Evolutionary conservation across 2,797 vertebrate genomes (phyloP).

Genomic region (Craterocephalus amniculus): DNA sequence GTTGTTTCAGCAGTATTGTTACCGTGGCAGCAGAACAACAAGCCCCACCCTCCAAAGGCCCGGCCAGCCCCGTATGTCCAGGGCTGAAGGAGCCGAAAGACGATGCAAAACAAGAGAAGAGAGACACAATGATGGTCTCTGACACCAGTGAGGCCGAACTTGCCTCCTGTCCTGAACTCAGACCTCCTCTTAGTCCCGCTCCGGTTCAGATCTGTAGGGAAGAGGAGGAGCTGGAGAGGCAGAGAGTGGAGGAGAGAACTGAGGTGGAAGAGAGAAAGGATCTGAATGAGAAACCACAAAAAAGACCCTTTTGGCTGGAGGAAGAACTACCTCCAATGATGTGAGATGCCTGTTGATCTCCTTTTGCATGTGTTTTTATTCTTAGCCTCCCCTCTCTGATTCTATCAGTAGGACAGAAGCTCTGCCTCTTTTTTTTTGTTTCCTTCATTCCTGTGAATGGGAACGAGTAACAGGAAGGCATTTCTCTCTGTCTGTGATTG

Average conservation of each 20-base stretch:
- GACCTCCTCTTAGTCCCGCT: conserved; percentile 44
- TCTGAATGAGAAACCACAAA: conserved; percentile 42
- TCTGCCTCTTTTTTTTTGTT: not conserved
- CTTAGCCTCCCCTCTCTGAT: conserved; percentile 19
- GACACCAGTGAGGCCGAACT: conserved; percentile 36
- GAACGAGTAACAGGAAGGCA: not conserved
- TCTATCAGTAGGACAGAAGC: conserved; percentile 7
- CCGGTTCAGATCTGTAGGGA: conserved; percentile 35
- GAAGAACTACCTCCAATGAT: conserved; percentile 81
- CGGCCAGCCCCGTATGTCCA: conserved; percentile 31
- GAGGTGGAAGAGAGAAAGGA: conserved; percentile 47
- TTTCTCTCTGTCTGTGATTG: not conserved
- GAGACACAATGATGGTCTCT: conserved; percentile 46
- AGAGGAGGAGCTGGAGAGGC: conserved; percentile 30
- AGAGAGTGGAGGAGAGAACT: conserved; percentile 23
- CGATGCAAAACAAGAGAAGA: conserved; percentile 44
- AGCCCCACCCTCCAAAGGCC: conserved; percentile 52
- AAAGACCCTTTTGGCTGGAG: conserved; percentile 76
- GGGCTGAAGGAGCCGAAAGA: conserved; percentile 54
- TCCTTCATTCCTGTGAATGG: conserved; percentile 10
- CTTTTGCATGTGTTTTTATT: conserved; percentile 44
- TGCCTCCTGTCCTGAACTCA: conserved; percentile 25
- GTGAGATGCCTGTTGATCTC: conserved; percentile 75
- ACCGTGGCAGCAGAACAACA: conserved; percentile 60
- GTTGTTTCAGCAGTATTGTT: conserved; percentile 69